Evolutionary conservation across 2,797 vertebrate species (phyloP).

Genomic region (Paratrypauchen microcephalus): DNA sequence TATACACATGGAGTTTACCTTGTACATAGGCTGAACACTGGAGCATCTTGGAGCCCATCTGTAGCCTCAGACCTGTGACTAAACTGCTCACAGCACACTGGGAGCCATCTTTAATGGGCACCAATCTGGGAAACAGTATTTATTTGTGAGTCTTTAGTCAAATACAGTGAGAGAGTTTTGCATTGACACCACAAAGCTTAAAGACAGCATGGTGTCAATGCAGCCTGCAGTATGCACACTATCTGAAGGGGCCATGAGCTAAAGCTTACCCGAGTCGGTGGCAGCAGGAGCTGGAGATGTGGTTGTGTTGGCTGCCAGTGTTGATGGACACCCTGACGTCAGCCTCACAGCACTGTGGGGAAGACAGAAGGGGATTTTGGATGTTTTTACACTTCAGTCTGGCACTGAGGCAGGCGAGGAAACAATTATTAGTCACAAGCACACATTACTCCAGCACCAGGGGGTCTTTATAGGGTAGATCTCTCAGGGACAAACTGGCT

Average conservation of each 20-base stretch:
- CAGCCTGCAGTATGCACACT: not conserved
- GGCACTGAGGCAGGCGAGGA: slow-evolving; percentile 9
- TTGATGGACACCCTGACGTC: slow-evolving; percentile 84
- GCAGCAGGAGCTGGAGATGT: slow-evolving; percentile 87
- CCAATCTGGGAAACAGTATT: slow-evolving; percentile 56
- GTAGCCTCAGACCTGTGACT: slow-evolving; percentile 81
- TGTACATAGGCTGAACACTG: slow-evolving; percentile 84
- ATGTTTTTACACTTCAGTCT: slow-evolving; percentile 27
- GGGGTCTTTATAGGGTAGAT: slow-evolving; percentile 19
- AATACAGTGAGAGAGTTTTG: not conserved
- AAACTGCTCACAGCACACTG: slow-evolving; percentile 28
- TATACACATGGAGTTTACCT: slow-evolving; percentile 64
- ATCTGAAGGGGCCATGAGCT: not conserved
- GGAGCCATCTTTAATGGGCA: slow-evolving; percentile 55
- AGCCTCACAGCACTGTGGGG: slow-evolving; percentile 82
- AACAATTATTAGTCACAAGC: slow-evolving; percentile 28
- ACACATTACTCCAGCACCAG: slow-evolving; percentile 17
- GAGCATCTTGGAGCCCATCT: slow-evolving; percentile 83
- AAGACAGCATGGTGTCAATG: slow-evolving; percentile 1
- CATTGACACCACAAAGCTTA: no score
- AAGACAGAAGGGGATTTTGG: slow-evolving; percentile 29
- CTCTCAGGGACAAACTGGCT: slow-evolving; percentile 24
- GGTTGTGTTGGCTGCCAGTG: slow-evolving; percentile 85
- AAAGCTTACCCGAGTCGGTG: slow-evolving; percentile 82
- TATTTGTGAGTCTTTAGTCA: not conserved